Evolutionary conservation across 2,113 vertebrate species (phyloP).

Genomic region (Pollimyrus isidori): DNA sequence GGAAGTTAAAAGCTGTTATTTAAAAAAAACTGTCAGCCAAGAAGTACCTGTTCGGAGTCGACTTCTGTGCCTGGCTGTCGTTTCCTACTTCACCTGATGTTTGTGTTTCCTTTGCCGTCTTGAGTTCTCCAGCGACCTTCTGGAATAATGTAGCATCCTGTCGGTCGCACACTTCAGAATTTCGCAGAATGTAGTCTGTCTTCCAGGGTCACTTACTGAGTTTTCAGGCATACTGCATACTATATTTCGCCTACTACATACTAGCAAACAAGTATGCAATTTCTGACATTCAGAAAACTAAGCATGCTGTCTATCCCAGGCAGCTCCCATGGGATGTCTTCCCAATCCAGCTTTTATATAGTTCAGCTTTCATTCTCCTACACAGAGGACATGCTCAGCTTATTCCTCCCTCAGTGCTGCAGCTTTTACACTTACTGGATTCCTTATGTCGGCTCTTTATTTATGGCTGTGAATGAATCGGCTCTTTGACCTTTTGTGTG

Average conservation of each 20-base stretch:
- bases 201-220: background rate
- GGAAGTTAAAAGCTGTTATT: background rate
- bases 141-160: background rate
- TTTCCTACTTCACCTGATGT: background rate
- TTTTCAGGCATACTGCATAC: background rate
- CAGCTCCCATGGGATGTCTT: background rate
- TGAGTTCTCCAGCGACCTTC: background rate
- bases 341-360: background rate
- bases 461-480: background rate
- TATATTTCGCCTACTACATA: background rate
- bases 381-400: background rate
- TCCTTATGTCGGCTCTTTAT: background rate
- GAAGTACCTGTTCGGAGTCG: background rate
- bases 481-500: constrained; percentile 23
- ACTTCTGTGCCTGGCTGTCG: background rate
- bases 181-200: background rate
- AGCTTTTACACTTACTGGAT: background rate
- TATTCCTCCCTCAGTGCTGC: background rate
- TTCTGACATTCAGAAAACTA: background rate
- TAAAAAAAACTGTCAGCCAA: background rate
- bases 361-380: background rate
- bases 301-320: background rate
- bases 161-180: background rate
- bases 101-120: background rate
- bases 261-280: background rate